phyloP scores from a whole-genome alignment of 1,140 invertebrate species.

The Neodiprion pinetum region DNA sequence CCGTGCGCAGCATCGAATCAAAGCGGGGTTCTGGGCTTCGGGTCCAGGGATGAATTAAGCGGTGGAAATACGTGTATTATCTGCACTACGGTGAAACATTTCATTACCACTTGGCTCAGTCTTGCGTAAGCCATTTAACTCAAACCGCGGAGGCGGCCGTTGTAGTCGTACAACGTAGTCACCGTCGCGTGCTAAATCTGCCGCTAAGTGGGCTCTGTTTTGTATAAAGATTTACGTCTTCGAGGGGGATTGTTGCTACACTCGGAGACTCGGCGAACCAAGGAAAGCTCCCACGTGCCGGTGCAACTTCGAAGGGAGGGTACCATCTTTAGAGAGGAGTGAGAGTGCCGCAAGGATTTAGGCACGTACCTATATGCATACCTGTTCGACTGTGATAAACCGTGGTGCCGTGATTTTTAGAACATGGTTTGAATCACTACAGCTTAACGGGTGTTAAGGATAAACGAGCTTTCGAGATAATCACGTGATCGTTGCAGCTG shows the following conservation, averaged over 20 bases:
- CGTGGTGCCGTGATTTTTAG: no score
- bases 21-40: not conserved
- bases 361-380: no score
- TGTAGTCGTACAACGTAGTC: slow-evolving; percentile 47
- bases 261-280: not conserved
- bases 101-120: slow-evolving; percentile 61
- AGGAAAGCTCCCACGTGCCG: not conserved
- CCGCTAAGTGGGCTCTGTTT: slow-evolving; percentile 5
- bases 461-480: no score
- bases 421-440: no score
- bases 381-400: no score
- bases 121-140: slow-evolving; percentile 63
- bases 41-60: not conserved
- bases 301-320: not conserved
- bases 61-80: slow-evolving; percentile 1
- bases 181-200: slow-evolving; percentile 57
- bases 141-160: slow-evolving; percentile 52
- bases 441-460: no score
- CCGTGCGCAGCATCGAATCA: no score
- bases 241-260: slow-evolving; percentile 11
- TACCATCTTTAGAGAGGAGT: no score
- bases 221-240: slow-evolving; percentile 29
- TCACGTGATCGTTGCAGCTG: no score
- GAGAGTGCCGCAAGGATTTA: no score
- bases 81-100: slow-evolving; percentile 32